Evolutionary conservation across 2,113 vertebrate species (phyloP).

Genomic region (Anguilla rostrata): DNA sequence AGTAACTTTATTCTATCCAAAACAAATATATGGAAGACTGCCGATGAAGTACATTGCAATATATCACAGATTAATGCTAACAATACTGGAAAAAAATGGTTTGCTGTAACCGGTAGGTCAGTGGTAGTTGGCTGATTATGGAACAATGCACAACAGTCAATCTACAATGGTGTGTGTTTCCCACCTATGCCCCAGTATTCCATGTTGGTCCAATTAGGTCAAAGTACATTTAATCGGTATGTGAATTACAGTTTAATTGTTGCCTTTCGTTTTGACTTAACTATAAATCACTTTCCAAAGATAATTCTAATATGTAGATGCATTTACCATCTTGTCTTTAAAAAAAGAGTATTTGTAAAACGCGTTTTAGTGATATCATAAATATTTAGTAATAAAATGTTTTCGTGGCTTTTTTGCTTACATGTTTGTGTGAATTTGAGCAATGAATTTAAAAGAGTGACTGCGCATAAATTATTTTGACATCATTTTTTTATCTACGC

Average conservation of each 20-base stretch:
- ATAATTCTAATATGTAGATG: neutral
- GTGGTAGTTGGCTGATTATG: neutral
- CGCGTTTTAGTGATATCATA: neutral
- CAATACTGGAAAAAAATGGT: too few relatives aligned
- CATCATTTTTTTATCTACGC: too few relatives aligned
- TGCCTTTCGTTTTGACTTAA: neutral
- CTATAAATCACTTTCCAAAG: neutral
- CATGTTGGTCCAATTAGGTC: neutral
- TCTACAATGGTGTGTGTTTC: neutral
- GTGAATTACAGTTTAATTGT: neutral
- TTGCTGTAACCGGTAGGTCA: neutral
- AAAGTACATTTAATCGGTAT: neutral
- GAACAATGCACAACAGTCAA: neutral
- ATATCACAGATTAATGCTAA: too few relatives aligned
- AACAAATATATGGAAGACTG: too few relatives aligned
- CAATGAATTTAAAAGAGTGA: neutral
- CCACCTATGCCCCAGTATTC: neutral
- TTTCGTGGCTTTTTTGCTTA: neutral
- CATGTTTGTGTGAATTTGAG: neutral
- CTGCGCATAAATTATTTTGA: too few relatives aligned
- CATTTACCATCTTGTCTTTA: neutral
- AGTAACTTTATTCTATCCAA: too few relatives aligned
- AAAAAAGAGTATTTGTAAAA: too few relatives aligned
- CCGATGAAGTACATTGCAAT: too few relatives aligned
- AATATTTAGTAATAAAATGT: neutral